A percentile compares a stretch with the other conserved stretches of the same genome.
These are phyloP conservation scores for Ichneumon xanthorius DNA, from an alignment of 2,888 invertebrate species.

Conservation along the genomic window DNA sequence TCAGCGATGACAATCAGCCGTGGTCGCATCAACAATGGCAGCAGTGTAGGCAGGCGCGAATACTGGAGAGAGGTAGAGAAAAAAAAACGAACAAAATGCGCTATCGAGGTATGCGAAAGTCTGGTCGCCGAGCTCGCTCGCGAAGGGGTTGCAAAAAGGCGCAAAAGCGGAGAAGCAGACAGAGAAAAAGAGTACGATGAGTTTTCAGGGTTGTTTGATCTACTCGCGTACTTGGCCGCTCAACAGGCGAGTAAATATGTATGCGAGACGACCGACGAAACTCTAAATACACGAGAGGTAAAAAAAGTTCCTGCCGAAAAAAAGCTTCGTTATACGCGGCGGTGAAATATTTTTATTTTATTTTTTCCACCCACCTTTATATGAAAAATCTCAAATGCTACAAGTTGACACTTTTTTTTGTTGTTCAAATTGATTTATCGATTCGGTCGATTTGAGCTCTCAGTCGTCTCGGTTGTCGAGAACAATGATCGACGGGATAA, in stretches of 20 bases:
- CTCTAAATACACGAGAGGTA: constrained; percentile 46
- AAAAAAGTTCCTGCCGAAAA: background rate
- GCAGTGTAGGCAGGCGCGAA: background rate
- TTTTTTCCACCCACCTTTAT: background rate
- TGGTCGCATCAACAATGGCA: constrained; percentile 9
- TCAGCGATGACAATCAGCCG: constrained; percentile 5
- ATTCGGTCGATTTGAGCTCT: background rate
- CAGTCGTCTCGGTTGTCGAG: background rate
- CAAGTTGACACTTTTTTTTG: background rate
- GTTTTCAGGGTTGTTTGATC: constrained; percentile 67
- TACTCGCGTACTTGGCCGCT: constrained; percentile 48
- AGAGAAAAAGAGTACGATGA: constrained; percentile 55
- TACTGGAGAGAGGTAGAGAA: background rate
- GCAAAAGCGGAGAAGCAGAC: constrained; percentile 55
- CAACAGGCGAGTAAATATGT: constrained; percentile 60
- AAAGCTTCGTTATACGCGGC: constrained; percentile 13
- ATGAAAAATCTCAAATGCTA: background rate
- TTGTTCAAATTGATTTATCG: background rate
- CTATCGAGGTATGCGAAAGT: background rate
- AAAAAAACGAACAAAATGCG: background rate
- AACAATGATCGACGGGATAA: background rate
- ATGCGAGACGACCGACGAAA: constrained; percentile 33
- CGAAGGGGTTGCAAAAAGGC: constrained; percentile 47
- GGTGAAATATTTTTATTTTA: background rate
- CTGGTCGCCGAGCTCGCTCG: constrained; percentile 29